Percentiles rank a stretch among this genome's conserved stretches.
These are phyloP conservation scores for Lepidocolaptes lacrymiger DNA, from an alignment of 2,797 vertebrate species.

Conservation along the genomic window DNA sequence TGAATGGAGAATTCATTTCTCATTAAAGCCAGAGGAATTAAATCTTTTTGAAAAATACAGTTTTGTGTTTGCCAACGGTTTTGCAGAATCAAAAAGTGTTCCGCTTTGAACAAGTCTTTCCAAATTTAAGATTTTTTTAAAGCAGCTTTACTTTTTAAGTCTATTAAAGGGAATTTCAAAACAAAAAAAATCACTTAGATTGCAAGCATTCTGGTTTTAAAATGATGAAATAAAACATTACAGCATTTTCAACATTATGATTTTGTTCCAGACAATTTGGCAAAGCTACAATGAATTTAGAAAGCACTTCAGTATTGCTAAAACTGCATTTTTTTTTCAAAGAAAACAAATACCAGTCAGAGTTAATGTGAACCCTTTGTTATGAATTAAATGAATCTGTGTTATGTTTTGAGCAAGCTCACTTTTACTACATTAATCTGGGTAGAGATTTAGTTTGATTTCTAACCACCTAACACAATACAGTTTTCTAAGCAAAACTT, in stretches of 20 bases:
- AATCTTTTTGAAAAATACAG: neutral
- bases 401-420: conserved; percentile 34
- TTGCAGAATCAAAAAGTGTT: neutral
- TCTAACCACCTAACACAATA: conserved; percentile 9
- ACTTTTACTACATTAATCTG: conserved; percentile 23
- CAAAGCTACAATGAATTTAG: conserved; percentile 42
- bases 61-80: neutral
- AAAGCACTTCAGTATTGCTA: conserved; percentile 40
- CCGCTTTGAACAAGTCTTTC: neutral
- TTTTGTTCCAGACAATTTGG: conserved; percentile 56
- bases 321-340: conserved; percentile 37
- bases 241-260: conserved; percentile 26
- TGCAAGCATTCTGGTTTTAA: conserved; percentile 23
- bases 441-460: neutral
- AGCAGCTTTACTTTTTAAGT: neutral
- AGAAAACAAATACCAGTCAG: conserved; percentile 39
- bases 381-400: conserved; percentile 34
- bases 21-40: neutral
- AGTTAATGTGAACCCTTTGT: conserved; percentile 41
- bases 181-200: neutral
- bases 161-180: conserved; percentile 29
- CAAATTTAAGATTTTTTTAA: neutral
- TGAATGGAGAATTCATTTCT: neutral
- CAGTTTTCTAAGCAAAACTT: conserved; percentile 33
- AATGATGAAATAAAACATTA: conserved; percentile 51